Evolutionary conservation across 2,797 vertebrate species (phyloP).

Genomic region (Geotrypetes seraphini): DNA sequence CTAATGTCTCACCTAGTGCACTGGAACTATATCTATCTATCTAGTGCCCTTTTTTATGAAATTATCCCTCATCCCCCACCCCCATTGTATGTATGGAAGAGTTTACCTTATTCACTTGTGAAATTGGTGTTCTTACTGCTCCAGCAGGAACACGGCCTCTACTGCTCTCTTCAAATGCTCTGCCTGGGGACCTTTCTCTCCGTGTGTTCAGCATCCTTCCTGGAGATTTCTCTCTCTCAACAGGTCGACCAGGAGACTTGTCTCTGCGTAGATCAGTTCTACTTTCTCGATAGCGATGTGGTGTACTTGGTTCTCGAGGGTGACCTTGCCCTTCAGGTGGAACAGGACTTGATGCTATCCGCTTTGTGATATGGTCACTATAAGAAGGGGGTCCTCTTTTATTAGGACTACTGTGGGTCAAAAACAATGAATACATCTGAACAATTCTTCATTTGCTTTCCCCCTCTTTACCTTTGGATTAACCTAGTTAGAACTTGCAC

Average conservation of each 20-base stretch:
- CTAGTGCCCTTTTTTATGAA: no score
- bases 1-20: no score
- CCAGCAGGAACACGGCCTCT: conserved; percentile 79
- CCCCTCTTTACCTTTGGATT: no score
- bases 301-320: conserved; percentile 86
- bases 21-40: no score
- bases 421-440: conserved; percentile 19
- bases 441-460: no score
- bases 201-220: conserved; percentile 80
- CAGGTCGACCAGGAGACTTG: conserved; percentile 78
- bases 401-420: conserved; percentile 74
- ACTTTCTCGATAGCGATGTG: conserved; percentile 89
- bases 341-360: conserved; percentile 79
- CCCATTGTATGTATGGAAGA: no score
- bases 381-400: conserved; percentile 94
- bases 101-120: conserved; percentile 85
- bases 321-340: conserved; percentile 69
- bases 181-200: conserved; percentile 84
- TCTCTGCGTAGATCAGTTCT: conserved; percentile 87
- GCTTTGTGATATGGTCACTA: conserved; percentile 98
- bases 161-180: conserved; percentile 74
- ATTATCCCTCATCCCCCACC: no score
- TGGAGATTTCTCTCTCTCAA: conserved; percentile 92
- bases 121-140: conserved; percentile 81
- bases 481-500: no score